Conservation (phyloP, 2,113 vertebrate species). For the Dendropsophus ebraccatus region DNA sequence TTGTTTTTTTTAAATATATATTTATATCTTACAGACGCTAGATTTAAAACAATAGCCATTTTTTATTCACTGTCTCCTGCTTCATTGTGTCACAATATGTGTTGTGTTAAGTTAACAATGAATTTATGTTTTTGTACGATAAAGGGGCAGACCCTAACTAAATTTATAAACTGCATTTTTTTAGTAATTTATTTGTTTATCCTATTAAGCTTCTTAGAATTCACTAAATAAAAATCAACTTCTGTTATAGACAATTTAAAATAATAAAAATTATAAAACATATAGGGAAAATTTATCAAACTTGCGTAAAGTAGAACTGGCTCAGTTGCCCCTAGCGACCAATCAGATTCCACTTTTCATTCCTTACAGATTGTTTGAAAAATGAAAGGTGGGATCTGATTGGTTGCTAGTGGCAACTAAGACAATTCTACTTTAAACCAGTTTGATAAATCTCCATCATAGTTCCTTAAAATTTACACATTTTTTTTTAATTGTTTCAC, state of each 20-base stretch:
- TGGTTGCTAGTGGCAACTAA: no score
- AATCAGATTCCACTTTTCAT: no score
- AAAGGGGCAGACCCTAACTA: constrained; percentile 24
- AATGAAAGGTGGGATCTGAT: no score
- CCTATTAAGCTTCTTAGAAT: background rate
- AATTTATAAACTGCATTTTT: background rate
- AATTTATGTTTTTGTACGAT: background rate
- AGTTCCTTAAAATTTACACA: no score
- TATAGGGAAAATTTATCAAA: no score
- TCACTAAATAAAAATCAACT: background rate
- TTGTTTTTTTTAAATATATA: no score
- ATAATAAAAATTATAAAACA: no score
- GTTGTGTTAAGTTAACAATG: background rate
- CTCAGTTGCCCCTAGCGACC: no score
- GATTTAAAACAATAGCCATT: background rate
- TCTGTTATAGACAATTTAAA: background rate
- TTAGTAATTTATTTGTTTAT: background rate
- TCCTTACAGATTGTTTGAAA: no score
- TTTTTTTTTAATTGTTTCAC: background rate
- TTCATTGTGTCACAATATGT: constrained; percentile 41
- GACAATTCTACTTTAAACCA: no score
- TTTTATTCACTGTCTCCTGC: constrained; percentile 43
- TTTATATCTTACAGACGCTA: background rate
- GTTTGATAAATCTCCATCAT: no score
- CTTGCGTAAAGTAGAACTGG: no score